A percentile compares a stretch with the other conserved stretches of the same genome.
phyloP scores from a whole-genome alignment of 2,113 vertebrate genomes.

The Montifringilla adamsi region DNA sequence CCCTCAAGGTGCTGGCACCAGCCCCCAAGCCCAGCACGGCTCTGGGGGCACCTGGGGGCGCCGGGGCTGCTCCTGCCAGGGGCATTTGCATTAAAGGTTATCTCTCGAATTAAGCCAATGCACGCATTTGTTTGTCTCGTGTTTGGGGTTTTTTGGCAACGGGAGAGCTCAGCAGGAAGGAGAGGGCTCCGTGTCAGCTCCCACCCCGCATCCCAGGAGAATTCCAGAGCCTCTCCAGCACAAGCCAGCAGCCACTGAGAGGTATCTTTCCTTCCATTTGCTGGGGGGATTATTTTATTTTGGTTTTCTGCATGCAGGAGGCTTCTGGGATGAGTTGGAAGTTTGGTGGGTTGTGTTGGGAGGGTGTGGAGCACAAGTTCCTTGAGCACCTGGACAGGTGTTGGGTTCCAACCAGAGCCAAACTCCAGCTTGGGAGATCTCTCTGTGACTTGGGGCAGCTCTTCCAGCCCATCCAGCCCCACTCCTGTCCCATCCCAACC shows the following conservation, averaged over 20 bases:
- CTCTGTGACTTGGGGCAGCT: not conserved
- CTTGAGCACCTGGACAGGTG: fast-evolving
- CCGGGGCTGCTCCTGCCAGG: not conserved
- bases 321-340: not conserved
- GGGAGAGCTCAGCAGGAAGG: not conserved
- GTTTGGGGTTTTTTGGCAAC: not conserved
- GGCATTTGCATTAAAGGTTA: not conserved
- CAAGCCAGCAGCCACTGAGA: not conserved
- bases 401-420: not conserved
- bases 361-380: not conserved
- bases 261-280: not conserved
- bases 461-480: not conserved
- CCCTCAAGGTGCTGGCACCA: conserved; percentile 22
- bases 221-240: not conserved
- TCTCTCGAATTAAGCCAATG: not conserved
- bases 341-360: not conserved
- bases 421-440: not conserved
- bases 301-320: not conserved
- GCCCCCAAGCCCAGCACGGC: fast-evolving
- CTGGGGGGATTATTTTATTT: not conserved
- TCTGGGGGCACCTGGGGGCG: not conserved
- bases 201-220: not conserved
- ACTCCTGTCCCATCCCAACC: not conserved
- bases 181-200: not conserved
- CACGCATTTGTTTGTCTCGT: not conserved